phyloP scores from a whole-genome alignment of 2,888 invertebrate genomes.

The Seladonia tumulorum region DNA sequence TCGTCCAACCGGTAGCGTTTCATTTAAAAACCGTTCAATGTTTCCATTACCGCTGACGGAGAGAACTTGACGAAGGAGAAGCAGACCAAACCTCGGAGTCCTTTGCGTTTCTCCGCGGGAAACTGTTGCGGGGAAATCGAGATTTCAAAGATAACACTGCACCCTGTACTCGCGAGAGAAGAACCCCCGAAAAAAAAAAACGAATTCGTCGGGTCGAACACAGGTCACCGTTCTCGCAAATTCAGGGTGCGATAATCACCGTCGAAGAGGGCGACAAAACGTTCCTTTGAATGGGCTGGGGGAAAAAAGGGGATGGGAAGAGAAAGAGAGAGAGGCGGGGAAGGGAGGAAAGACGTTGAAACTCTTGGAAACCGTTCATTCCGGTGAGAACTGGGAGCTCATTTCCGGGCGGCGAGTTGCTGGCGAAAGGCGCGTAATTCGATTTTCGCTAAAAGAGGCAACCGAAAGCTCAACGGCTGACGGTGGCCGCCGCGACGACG shows the following conservation, averaged over 20 bases:
- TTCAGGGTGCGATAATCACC: not conserved
- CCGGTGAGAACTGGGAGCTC: constrained; percentile 72
- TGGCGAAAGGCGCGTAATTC: constrained; percentile 73
- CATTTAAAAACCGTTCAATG: constrained; percentile 6
- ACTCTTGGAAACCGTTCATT: constrained; percentile 59
- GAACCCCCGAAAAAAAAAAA: not conserved
- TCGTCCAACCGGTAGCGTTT: not conserved
- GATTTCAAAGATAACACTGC: not conserved
- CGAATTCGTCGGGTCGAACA: not conserved
- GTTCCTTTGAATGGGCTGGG: not conserved
- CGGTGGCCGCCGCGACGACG: not conserved
- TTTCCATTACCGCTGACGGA: not conserved
- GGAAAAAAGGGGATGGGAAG: not conserved
- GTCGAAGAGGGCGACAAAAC: not conserved
- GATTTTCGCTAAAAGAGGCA: constrained; percentile 73
- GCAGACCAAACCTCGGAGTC: not conserved
- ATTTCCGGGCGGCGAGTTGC: constrained; percentile 71
- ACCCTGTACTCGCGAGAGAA: not conserved
- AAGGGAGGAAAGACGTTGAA: constrained; percentile 34
- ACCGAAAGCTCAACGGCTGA: constrained; percentile 52
- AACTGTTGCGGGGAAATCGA: not conserved
- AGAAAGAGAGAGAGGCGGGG: not conserved
- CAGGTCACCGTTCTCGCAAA: not conserved
- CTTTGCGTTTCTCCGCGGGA: not conserved
- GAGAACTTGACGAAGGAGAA: constrained; percentile 4